phyloP scores from a whole-genome alignment of 1,140 invertebrate species.

The Argopecten irradians region DNA sequence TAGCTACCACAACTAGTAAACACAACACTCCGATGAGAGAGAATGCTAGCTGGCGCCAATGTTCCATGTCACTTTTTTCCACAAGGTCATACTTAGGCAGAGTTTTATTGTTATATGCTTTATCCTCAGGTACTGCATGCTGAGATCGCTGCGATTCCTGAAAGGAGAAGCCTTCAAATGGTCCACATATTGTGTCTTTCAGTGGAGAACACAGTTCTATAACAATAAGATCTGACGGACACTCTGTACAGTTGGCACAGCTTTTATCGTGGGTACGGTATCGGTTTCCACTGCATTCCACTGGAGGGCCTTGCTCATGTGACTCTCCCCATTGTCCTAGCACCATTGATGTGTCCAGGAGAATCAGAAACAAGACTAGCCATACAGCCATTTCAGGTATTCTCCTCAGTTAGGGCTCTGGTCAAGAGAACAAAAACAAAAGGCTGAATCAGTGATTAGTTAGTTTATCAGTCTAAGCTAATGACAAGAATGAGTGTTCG shows the following conservation, averaged over 20 bases:
- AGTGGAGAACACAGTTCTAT: neutral
- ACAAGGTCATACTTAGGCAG: neutral
- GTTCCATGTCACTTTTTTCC: slow-evolving; percentile 34
- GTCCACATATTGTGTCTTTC: neutral
- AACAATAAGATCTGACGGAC: neutral
- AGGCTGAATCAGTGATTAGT: neutral
- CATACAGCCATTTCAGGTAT: neutral
- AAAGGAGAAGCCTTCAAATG: neutral
- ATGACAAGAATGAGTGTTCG: too few relatives aligned
- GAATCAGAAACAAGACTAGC: neutral
- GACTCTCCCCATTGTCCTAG: neutral
- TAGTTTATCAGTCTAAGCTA: too few relatives aligned
- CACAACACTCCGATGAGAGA: slow-evolving; percentile 48
- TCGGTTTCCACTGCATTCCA: neutral
- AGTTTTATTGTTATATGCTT: neutral
- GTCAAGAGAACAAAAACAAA: neutral
- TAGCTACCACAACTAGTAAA: slow-evolving; percentile 37
- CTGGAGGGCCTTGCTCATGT: neutral
- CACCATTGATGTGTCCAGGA: neutral
- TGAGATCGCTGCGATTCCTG: neutral
- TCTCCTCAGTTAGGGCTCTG: neutral
- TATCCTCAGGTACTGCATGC: neutral
- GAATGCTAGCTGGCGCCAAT: slow-evolving; percentile 45
- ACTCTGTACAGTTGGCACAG: neutral
- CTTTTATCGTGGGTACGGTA: neutral